Percentiles rank a stretch among this genome's conserved stretches.
Evolutionary conservation across 2,113 vertebrate genomes (phyloP).

Genomic region (Eudorcas thomsonii): DNA sequence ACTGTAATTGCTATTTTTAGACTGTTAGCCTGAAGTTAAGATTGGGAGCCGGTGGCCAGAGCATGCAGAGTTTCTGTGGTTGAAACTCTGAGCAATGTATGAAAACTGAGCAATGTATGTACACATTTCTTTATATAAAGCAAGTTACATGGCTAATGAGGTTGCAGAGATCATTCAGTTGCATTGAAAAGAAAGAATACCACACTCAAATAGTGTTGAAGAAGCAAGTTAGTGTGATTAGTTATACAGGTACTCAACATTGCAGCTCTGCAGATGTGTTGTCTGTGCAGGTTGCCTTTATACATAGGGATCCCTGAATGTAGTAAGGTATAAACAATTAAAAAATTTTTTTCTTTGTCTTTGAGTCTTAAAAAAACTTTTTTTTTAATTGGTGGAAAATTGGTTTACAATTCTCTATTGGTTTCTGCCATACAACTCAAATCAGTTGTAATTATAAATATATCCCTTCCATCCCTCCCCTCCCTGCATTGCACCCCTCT

Average conservation of each 20-base stretch:
- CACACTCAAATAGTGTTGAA: neutral
- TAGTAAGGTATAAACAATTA: neutral
- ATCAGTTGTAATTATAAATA: neutral
- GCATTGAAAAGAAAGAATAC: neutral
- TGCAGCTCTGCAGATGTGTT: neutral
- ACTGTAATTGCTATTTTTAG: neutral
- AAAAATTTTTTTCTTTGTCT: neutral
- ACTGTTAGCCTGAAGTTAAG: neutral
- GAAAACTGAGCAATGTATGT: neutral
- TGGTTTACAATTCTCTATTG: neutral
- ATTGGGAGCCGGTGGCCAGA: neutral
- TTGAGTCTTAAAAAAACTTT: neutral
- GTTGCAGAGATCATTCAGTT: neutral
- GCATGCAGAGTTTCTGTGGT: neutral
- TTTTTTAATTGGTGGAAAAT: neutral
- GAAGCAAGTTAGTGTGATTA: neutral
- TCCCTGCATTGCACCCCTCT: neutral
- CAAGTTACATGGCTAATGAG: neutral
- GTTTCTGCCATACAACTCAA: neutral
- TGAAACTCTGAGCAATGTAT: no score
- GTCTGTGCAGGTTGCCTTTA: neutral
- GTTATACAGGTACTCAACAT: neutral
- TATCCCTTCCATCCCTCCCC: neutral
- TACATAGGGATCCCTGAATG: neutral
- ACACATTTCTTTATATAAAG: neutral